Percentiles rank a stretch among this genome's conserved stretches.
Evolutionary conservation across 2,797 vertebrate genomes (phyloP).

Genomic region (Enoplosus armatus): DNA sequence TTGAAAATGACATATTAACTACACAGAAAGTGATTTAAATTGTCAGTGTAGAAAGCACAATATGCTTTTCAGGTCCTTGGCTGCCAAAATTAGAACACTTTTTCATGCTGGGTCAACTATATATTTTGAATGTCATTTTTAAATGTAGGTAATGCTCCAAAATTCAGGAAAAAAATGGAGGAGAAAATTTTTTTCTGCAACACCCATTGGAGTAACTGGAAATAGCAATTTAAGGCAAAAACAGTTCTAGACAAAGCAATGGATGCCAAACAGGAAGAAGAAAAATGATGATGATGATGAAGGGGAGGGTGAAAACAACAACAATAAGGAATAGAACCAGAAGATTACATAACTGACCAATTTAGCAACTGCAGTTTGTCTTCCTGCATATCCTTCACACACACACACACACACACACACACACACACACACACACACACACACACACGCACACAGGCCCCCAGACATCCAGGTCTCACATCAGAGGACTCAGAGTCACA

Average conservation of each 20-base stretch:
- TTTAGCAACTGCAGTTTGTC: constrained; percentile 61
- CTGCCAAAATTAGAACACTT: background rate
- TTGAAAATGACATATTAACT: background rate
- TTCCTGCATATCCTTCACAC: constrained; percentile 33
- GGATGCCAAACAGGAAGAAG: background rate
- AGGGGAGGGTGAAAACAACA: constrained; percentile 25
- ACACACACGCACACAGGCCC: constrained; percentile 11
- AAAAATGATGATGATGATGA: constrained; percentile 16
- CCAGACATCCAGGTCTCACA: constrained; percentile 37
- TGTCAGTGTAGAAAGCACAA: background rate
- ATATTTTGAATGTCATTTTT: background rate
- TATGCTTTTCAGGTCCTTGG: too few relatives aligned
- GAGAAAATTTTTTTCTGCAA: too few relatives aligned
- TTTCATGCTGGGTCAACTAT: background rate
- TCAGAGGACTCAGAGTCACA: constrained; percentile 35
- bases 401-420: constrained; percentile 15
- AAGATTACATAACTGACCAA: constrained; percentile 67
- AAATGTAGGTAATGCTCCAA: background rate
- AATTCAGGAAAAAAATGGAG: background rate
- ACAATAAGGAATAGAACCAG: constrained; percentile 23
- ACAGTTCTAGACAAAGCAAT: background rate
- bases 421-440: constrained; percentile 24
- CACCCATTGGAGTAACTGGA: background rate
- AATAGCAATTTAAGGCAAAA: background rate
- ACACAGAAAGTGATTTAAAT: background rate